A percentile compares a stretch with the other conserved stretches of the same genome.
phyloP scores from a whole-genome alignment of 2,113 vertebrate genomes.

The Cettia cetti region DNA sequence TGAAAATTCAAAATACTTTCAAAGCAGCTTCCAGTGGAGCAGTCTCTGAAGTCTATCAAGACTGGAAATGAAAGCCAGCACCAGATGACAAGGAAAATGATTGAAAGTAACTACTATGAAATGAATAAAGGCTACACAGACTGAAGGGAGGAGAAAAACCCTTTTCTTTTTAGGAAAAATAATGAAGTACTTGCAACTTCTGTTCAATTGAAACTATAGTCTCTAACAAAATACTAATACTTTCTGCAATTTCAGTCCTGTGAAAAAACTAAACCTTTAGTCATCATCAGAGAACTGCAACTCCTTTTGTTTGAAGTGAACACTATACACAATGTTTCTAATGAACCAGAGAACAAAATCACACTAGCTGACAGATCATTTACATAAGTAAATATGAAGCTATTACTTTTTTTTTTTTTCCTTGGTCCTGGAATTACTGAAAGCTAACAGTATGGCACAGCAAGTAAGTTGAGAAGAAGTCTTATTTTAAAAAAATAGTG shows the following conservation, averaged over 20 bases:
- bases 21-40: constrained; percentile 16
- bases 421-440: neutral
- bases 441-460: neutral
- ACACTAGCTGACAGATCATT: neutral
- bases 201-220: neutral
- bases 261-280: neutral
- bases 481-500: constrained; percentile 24
- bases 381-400: constrained; percentile 8
- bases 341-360: neutral
- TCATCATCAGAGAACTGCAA: neutral
- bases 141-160: neutral
- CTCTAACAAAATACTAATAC: neutral
- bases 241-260: neutral
- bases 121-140: neutral
- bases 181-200: neutral
- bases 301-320: neutral
- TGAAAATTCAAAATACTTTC: neutral
- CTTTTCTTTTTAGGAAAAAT: neutral
- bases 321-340: neutral
- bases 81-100: neutral
- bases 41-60: constrained; percentile 5
- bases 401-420: neutral
- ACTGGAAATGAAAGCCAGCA: constrained; percentile 34
- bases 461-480: neutral
- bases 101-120: neutral